A percentile compares a stretch with the other conserved stretches of the same genome.
Evolutionary conservation across 2,888 invertebrate species (phyloP).

Genomic region (Drosophila greeni): DNA sequence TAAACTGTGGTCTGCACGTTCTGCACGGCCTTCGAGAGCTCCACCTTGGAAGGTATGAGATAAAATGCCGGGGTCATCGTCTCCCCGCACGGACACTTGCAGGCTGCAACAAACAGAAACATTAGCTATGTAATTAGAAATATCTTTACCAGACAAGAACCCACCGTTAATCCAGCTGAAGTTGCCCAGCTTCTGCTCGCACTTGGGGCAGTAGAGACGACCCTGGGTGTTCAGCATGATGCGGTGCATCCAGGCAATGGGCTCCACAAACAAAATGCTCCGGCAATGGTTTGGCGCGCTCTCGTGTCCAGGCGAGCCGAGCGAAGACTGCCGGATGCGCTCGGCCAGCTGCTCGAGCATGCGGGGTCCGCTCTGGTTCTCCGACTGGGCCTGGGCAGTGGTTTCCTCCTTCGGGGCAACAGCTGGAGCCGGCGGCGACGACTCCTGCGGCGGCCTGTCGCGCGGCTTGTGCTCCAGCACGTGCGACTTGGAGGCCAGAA

Average conservation of each 20-base stretch:
- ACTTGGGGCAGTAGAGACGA: conserved; percentile 92
- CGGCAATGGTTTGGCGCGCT: conserved; percentile 80
- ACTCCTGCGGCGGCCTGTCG: conserved; percentile 12
- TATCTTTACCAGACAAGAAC: background rate
- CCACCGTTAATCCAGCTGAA: conserved; percentile 93
- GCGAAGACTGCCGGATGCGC: conserved; percentile 70
- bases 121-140: background rate
- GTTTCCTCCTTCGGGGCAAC: conserved; percentile 24
- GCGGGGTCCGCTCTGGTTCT: conserved; percentile 48
- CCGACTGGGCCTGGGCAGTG: conserved; percentile 7
- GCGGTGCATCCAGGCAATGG: conserved; percentile 92
- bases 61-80: conserved; percentile 95
- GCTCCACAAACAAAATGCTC: conserved; percentile 91
- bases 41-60: conserved; percentile 93
- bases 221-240: conserved; percentile 86
- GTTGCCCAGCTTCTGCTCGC: conserved; percentile 90
- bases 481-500: conserved; percentile 89
- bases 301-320: conserved; percentile 53
- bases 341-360: conserved; percentile 75
- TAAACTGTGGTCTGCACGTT: conserved; percentile 89
- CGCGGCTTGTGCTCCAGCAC: conserved; percentile 83
- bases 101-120: conserved; percentile 80
- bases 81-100: conserved; percentile 93
- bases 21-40: conserved; percentile 92
- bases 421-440: background rate